Evolutionary conservation across 2,888 invertebrate species (phyloP).

Genomic region (Drosophila antonietae): DNA sequence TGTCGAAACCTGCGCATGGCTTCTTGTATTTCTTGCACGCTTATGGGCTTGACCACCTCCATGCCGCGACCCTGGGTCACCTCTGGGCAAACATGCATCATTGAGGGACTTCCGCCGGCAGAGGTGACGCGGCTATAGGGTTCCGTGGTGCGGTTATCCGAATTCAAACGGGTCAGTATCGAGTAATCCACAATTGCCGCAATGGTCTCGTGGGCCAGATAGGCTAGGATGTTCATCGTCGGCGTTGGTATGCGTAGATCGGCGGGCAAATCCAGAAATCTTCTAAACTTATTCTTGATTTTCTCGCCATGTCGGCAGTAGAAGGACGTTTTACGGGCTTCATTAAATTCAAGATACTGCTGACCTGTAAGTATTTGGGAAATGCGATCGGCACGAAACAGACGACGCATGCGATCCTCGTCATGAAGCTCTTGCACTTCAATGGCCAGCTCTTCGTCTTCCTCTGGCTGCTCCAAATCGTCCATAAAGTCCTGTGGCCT

Average conservation of each 20-base stretch:
- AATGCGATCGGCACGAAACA: constrained; percentile 87
- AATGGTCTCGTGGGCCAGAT: constrained; percentile 95
- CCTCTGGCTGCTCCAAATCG: constrained; percentile 85
- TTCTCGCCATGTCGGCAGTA: constrained; percentile 86
- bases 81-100: constrained; percentile 84
- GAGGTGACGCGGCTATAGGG: constrained; percentile 88
- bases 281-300: constrained; percentile 87
- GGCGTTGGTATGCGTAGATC: constrained; percentile 87
- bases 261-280: constrained; percentile 88
- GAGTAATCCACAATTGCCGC: constrained; percentile 95
- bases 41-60: constrained; percentile 89
- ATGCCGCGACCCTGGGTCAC: constrained; percentile 86
- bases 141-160: constrained; percentile 88
- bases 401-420: constrained; percentile 83
- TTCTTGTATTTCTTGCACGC: constrained; percentile 92
- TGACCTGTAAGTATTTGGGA: constrained; percentile 86
- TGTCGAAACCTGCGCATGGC: constrained; percentile 89
- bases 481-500: constrained; percentile 84
- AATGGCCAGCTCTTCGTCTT: constrained; percentile 86
- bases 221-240: constrained; percentile 92
- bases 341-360: constrained; percentile 91
- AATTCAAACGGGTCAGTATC: constrained; percentile 92
- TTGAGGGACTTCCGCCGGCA: constrained; percentile 82
- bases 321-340: constrained; percentile 92
- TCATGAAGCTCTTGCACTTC: constrained; percentile 85